Percentiles rank a stretch among this genome's conserved stretches.
Evolutionary conservation across 2,113 vertebrate species (phyloP).

Genomic region (Ameiurus melas): DNA sequence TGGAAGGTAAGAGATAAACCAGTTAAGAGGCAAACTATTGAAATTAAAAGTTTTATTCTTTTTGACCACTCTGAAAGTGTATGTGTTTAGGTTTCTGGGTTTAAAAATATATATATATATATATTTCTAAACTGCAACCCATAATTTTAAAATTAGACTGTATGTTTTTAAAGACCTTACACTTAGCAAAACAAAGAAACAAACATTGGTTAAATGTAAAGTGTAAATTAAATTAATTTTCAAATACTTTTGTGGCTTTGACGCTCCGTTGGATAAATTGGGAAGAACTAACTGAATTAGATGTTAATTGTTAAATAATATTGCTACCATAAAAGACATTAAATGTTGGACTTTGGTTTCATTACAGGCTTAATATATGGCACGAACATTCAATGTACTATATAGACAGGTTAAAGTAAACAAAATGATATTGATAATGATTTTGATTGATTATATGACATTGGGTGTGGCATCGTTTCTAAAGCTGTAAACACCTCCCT

Average conservation of each 20-base stretch:
- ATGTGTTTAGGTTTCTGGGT: neutral
- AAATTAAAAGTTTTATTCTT: neutral
- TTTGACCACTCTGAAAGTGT: neutral
- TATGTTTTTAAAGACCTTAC: neutral
- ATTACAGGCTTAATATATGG: neutral
- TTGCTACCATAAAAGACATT: neutral
- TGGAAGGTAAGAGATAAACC: slow-evolving; percentile 80
- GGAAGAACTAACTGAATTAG: neutral
- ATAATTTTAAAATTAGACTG: neutral
- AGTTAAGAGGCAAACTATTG: neutral
- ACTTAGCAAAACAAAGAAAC: neutral
- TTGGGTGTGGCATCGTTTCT: neutral
- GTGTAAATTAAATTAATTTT: neutral
- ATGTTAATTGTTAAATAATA: neutral
- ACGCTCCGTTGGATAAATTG: neutral
- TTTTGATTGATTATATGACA: neutral
- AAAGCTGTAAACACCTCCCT: neutral
- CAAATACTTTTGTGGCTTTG: neutral
- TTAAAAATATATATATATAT: too few relatives aligned
- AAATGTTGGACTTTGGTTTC: neutral
- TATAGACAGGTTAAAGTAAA: neutral
- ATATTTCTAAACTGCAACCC: neutral
- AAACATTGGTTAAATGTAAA: neutral
- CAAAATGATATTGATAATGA: neutral
- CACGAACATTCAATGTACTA: neutral